Conservation (phyloP, 2,888 invertebrate genomes). For the Clivina fossor region DNA sequence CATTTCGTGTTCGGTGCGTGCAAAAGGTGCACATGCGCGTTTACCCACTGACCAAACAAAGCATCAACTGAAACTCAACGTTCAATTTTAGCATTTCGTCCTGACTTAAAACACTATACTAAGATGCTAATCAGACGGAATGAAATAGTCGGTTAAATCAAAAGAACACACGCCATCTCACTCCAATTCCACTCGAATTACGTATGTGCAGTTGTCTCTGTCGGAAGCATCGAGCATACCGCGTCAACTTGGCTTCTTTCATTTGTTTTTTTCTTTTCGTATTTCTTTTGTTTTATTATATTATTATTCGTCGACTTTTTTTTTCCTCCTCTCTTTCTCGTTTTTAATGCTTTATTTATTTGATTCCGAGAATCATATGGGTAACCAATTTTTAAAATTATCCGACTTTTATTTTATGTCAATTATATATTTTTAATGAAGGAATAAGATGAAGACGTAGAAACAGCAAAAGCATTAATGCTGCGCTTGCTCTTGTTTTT, state of each 20-base stretch:
- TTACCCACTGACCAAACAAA: constrained; percentile 14
- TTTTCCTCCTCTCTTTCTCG: too few species aligned
- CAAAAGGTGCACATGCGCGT: constrained; percentile 2
- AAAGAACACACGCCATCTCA: constrained; percentile 17
- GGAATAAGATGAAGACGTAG: constrained; percentile 31
- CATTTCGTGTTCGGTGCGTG: constrained; percentile 21
- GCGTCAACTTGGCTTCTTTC: constrained; percentile 23
- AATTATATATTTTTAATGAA: constrained; percentile 34
- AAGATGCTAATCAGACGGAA: constrained; percentile 32
- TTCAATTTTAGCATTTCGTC: too few species aligned
- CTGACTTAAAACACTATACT: constrained; percentile 22
- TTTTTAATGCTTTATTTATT: constrained; percentile 29
- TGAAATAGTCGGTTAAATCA: constrained; percentile 33
- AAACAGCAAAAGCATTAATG: constrained; percentile 27
- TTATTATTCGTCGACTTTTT: too few species aligned
- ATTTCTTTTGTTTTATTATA: too few species aligned
- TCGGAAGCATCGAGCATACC: constrained; percentile 14
- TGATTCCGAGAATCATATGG: constrained; percentile 32
- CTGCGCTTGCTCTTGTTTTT: constrained; percentile 25
- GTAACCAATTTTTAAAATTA: constrained; percentile 35
- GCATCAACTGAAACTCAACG: not conserved
- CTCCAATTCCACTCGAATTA: constrained; percentile 1
- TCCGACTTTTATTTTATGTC: constrained; percentile 31
- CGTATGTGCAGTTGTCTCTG: not conserved
- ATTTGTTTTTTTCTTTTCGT: constrained; percentile 19